These are phyloP conservation scores for Solea senegalensis DNA, from an alignment of 2,113 vertebrate species.

Conservation along the genomic window DNA sequence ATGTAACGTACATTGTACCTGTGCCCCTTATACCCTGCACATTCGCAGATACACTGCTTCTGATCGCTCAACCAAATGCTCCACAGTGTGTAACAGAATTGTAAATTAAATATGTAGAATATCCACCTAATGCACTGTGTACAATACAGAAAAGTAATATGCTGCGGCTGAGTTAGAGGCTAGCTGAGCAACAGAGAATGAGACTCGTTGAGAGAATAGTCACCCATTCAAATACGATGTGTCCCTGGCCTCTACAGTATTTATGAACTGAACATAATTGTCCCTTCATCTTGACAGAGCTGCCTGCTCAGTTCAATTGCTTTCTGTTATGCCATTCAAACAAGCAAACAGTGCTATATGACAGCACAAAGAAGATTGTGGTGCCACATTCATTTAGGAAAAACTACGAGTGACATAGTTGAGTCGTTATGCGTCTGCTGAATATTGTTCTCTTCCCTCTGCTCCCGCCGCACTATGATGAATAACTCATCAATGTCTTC, in stretches of 20 bases:
- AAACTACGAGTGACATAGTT: neutral
- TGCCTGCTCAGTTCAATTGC: neutral
- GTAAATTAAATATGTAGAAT: constrained; percentile 39
- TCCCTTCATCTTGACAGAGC: constrained; percentile 1
- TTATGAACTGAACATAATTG: neutral
- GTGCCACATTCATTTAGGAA: neutral
- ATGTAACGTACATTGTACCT: neutral
- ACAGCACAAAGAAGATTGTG: neutral
- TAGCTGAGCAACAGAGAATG: constrained; percentile 19
- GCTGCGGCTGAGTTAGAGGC: constrained; percentile 17
- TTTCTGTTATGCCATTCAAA: constrained; percentile 22
- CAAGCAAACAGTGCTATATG: constrained; percentile 8
- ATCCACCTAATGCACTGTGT: constrained; percentile 38
- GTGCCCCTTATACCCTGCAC: neutral
- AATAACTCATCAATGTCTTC: neutral
- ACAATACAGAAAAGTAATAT: constrained; percentile 43
- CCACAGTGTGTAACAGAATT: constrained; percentile 15
- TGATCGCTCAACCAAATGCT: constrained; percentile 13
- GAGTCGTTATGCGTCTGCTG: neutral
- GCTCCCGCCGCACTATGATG: neutral
- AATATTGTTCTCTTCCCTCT: constrained; percentile 7
- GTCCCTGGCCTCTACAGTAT: neutral
- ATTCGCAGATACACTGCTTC: constrained; percentile 12
- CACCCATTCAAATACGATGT: neutral
- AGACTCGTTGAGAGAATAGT: constrained; percentile 6